Percentiles rank a stretch among this genome's conserved stretches.
Evolutionary conservation across 2,113 vertebrate species (phyloP).

Genomic region (Passer montanus): DNA sequence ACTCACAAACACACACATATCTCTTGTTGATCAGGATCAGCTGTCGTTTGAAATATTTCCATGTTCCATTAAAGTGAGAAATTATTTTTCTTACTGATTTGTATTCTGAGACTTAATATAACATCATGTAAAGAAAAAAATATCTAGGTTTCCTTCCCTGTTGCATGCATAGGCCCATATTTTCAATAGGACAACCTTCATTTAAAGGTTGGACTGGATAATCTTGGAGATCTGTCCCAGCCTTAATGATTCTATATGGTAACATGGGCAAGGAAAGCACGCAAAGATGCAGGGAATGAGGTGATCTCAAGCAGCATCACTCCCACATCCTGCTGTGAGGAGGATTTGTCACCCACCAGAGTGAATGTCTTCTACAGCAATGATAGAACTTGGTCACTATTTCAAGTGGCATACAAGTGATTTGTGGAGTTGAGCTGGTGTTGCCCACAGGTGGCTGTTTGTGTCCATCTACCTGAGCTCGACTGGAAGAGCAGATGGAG

Average conservation of each 20-base stretch:
- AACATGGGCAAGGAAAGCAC: not conserved
- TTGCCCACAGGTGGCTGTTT: not conserved
- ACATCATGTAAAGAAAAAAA: not conserved
- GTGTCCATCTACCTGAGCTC: rapidly evolving
- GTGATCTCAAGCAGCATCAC: not conserved
- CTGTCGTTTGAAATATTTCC: not conserved
- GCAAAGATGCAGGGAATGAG: not conserved
- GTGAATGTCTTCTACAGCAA: not conserved
- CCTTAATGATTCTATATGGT: not conserved
- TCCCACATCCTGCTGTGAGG: not conserved
- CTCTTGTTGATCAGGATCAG: not conserved
- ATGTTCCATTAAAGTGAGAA: not conserved
- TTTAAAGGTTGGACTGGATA: not conserved
- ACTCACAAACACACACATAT: not conserved
- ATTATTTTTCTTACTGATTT: not conserved
- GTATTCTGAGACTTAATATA: not conserved
- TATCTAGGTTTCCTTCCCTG: not conserved
- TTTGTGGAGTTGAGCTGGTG: not conserved
- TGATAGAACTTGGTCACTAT: not conserved
- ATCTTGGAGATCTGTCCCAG: not conserved
- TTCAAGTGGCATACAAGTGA: not conserved
- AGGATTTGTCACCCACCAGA: not conserved
- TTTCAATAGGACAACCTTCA: not conserved
- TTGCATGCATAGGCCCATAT: rapidly evolving
- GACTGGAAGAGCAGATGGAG: not conserved